These are phyloP conservation scores for Cheilosia vulpina DNA, from an alignment of 2,888 invertebrate genomes.

Conservation along the genomic window DNA sequence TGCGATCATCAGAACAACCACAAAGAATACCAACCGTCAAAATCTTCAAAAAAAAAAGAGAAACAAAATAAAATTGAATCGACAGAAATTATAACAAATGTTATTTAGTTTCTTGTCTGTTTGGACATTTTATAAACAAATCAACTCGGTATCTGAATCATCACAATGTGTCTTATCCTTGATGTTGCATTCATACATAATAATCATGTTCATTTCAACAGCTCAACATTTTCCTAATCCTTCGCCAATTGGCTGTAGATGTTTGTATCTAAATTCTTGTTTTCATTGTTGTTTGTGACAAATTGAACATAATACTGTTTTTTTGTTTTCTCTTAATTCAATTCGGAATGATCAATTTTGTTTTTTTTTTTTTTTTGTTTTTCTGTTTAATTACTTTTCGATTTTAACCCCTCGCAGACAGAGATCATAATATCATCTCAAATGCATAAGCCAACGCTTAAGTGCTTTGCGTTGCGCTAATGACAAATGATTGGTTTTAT, in stretches of 20 bases:
- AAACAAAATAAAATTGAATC: background rate
- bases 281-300: slow-evolving; percentile 69
- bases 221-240: slow-evolving; percentile 36
- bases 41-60: slow-evolving; percentile 30
- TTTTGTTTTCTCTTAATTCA: slow-evolving; percentile 4
- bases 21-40: slow-evolving; percentile 28
- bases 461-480: slow-evolving; percentile 27
- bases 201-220: slow-evolving; percentile 52
- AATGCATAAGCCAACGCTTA: slow-evolving; percentile 50
- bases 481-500: background rate
- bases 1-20: slow-evolving; percentile 66
- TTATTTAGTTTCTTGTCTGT: slow-evolving; percentile 8
- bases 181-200: slow-evolving; percentile 70
- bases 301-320: slow-evolving; percentile 46
- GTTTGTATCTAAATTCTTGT: slow-evolving; percentile 38
- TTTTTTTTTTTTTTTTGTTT: slow-evolving; percentile 2
- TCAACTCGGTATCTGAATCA: slow-evolving; percentile 74
- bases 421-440: slow-evolving; percentile 30
- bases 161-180: slow-evolving; percentile 71
- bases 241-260: slow-evolving; percentile 64
- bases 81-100: slow-evolving; percentile 18
- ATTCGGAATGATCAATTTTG: slow-evolving; percentile 66
- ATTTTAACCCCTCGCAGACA: slow-evolving; percentile 3
- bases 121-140: slow-evolving; percentile 25
- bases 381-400: slow-evolving; percentile 5